phyloP scores from a whole-genome alignment of 2,113 vertebrate genomes.

The Aegithalos caudatus region DNA sequence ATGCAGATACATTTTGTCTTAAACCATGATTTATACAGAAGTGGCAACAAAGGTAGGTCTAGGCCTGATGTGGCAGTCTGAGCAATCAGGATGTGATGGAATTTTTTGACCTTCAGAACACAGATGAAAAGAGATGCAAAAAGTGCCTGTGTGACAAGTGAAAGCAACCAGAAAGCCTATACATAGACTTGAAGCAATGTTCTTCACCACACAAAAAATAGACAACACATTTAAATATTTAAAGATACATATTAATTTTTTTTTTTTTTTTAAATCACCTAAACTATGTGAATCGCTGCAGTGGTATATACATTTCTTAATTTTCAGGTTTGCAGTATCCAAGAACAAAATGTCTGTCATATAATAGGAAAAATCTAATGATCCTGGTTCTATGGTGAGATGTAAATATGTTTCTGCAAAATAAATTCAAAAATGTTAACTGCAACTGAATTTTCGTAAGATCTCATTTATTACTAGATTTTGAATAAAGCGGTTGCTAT shows the following conservation, averaged over 20 bases:
- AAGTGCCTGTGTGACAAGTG: not conserved
- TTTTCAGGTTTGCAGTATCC: not conserved
- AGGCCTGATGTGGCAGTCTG: not conserved
- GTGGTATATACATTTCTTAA: not conserved
- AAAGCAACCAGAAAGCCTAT: not conserved
- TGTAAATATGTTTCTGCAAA: not conserved
- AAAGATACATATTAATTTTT: not conserved
- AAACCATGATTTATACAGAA: not conserved
- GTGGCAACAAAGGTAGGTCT: not conserved
- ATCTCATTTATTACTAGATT: not conserved
- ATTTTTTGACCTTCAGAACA: not conserved
- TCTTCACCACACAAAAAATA: not conserved
- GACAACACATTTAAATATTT: not conserved
- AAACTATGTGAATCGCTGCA: not conserved
- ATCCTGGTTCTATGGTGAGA: not conserved
- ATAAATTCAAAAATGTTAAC: too few relatives aligned
- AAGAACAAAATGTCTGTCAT: not conserved
- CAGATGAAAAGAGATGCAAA: not conserved
- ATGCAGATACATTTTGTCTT: not conserved
- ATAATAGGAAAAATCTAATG: not conserved
- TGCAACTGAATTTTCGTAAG: not conserved
- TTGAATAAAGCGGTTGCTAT: not conserved
- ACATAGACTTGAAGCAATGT: rapidly evolving
- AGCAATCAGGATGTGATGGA: not conserved
- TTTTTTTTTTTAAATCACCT: too few relatives aligned